A percentile compares a stretch with the other conserved stretches of the same genome.
Conservation (phyloP, 1,140 invertebrate species). For the Laupala kohalensis region DNA sequence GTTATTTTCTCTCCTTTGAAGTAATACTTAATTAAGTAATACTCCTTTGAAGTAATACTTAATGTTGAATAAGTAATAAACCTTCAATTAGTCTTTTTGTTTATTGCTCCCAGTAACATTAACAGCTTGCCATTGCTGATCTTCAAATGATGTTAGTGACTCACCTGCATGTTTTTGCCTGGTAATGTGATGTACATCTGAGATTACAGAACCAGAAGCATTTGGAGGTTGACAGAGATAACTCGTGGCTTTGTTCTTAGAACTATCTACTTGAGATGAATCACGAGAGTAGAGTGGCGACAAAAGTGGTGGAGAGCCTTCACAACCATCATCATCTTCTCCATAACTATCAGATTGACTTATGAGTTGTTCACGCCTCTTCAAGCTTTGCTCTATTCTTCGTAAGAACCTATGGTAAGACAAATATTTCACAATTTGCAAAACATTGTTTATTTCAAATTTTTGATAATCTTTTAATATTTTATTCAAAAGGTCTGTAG, state of each 20-base stretch:
- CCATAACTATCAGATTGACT: slow-evolving; percentile 26
- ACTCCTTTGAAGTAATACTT: background rate
- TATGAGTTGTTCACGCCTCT: slow-evolving; percentile 37
- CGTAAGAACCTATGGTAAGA: slow-evolving; percentile 40
- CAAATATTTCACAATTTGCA: too few relatives aligned
- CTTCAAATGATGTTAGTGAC: background rate
- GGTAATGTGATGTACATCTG: background rate
- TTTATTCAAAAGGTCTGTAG: too few relatives aligned
- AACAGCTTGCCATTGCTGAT: background rate
- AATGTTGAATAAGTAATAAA: background rate
- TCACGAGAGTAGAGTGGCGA: slow-evolving; percentile 4
- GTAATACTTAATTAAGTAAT: background rate
- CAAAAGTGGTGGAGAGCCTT: slow-evolving; percentile 1
- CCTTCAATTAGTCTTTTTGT: background rate
- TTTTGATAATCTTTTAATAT: too few relatives aligned
- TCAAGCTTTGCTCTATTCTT: slow-evolving; percentile 44
- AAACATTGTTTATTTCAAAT: too few relatives aligned
- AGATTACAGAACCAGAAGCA: background rate
- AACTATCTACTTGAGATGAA: background rate
- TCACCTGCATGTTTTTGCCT: background rate
- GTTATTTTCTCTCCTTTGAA: background rate
- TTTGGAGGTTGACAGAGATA: background rate
- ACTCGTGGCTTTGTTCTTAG: background rate
- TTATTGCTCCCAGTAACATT: background rate
- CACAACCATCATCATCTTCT: slow-evolving; percentile 7